Base-by-base conservation (phyloP, 1,140 invertebrate genomes). In the Pygmarrhopalites habei region DNA sequence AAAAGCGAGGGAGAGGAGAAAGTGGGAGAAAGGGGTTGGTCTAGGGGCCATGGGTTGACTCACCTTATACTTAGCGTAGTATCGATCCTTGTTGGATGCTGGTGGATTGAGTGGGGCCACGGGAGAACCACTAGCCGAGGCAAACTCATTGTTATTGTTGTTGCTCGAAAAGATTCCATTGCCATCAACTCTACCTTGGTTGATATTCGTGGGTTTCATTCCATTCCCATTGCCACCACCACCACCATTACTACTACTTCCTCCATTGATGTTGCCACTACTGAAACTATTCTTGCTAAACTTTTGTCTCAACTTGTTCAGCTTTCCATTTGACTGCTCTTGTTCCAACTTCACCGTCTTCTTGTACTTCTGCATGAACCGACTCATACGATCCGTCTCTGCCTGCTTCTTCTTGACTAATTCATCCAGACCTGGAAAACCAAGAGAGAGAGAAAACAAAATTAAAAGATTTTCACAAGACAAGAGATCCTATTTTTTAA, bases 61-160 rank as follows among this genome's bases (percentile, higher is more conserved):
- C 39, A 67, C 66, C 66, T 68, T 68, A 46, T 68, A 64, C 29
- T 65, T 68, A 17, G 58, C 53, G 53, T 56, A 56, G 21, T 52
- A 68, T 63, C 59, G 58, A 55, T 61, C 63, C 57, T 67, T 68
- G 55, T 26, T 51, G 19, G 55, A 44, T 41, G 62, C 29, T 26
- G 62, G 44, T 7, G 43, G 25, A 32, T 52, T 64, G 7, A 5
- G 5, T 25, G 61, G 47, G 15, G 58, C 49, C 21, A 63, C 28
- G 29, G 56, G 60, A 43, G 61, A 52, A 55, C 70, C 68, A 46
- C 62, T 64, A n/a, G 55, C 62, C 57, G 64, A 66, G 1, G 67
- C 61, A 41, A 87, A 86, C 73, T 88, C 86, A 71, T 86, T 83
- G 5, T 85, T 17, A 32, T 85, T 10, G 84, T 88, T 86, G 70